These are phyloP conservation scores for Macrobrachium rosenbergii DNA, from an alignment of 1,140 invertebrate genomes.

Conservation along the genomic window DNA sequence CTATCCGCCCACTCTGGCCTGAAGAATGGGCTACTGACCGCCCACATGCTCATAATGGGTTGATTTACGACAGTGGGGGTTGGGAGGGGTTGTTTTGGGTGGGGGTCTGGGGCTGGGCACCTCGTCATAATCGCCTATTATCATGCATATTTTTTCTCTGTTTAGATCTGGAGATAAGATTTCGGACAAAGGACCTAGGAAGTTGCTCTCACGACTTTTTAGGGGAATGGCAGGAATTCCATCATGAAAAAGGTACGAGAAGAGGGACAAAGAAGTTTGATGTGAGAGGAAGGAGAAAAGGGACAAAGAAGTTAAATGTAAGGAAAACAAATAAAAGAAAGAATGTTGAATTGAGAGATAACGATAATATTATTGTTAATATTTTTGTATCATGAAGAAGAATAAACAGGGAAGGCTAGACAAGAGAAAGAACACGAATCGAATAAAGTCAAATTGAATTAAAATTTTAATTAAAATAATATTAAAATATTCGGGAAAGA, in stretches of 20 bases:
- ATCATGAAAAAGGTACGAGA: neutral
- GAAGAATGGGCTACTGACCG: conserved; percentile 15
- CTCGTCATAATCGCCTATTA: conserved; percentile 5
- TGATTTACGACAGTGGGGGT: neutral
- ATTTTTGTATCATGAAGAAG: neutral
- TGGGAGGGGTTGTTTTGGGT: no score
- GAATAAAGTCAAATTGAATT: no score
- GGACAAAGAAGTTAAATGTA: neutral
- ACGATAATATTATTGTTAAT: no score
- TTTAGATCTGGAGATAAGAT: conserved; percentile 6
- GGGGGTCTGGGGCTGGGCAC: neutral
- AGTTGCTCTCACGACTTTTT: neutral
- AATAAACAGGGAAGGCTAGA: neutral
- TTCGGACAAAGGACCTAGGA: neutral
- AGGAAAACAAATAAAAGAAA: neutral
- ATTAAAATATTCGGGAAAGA: no score
- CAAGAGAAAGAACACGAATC: neutral
- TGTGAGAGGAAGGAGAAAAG: neutral
- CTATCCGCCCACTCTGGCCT: neutral
- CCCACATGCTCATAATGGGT: neutral
- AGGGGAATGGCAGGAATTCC: neutral
- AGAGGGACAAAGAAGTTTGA: neutral
- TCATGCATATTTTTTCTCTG: conserved; percentile 11
- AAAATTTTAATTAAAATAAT: no score
- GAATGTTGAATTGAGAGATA: no score